Conservation (phyloP, 2,113 vertebrate genomes). For the Rhynchomys soricoides region DNA sequence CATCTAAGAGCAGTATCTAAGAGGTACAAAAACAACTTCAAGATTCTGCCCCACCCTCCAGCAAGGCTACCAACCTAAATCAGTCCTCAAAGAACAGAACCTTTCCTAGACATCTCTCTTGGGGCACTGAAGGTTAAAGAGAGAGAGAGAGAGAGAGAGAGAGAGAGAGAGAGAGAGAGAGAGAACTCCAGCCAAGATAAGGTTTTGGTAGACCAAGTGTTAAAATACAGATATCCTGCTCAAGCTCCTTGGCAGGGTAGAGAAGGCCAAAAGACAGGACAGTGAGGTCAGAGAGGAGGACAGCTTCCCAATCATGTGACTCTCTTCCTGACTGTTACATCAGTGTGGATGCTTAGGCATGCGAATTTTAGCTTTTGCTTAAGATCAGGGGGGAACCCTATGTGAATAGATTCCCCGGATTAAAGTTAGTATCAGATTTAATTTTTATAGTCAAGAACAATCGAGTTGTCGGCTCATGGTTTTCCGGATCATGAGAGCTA, state of each 20-base stretch:
- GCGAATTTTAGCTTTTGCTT: slow-evolving; percentile 71
- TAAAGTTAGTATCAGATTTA: slow-evolving; percentile 78
- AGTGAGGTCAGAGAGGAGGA: not conserved
- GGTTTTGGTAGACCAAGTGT: not conserved
- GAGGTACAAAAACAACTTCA: not conserved
- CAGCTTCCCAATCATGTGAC: not conserved
- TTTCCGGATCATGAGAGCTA: slow-evolving; percentile 77
- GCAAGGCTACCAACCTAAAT: not conserved
- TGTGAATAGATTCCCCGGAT: slow-evolving; percentile 65
- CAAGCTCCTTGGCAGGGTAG: not conserved
- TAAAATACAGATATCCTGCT: not conserved
- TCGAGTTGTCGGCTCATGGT: slow-evolving; percentile 70
- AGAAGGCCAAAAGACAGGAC: not conserved
- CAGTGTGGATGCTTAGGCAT: slow-evolving; percentile 62
- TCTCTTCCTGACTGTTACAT: slow-evolving; percentile 56
- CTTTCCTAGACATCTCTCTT: not conserved
- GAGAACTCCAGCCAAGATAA: not conserved
- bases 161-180: not conserved
- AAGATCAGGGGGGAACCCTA: slow-evolving; percentile 53
- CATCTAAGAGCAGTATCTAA: not conserved
- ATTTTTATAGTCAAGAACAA: slow-evolving; percentile 76
- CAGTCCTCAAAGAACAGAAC: not conserved
- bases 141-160: not conserved
- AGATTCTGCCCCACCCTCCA: not conserved
- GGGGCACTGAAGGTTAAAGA: not conserved